phyloP scores from a whole-genome alignment of 2,888 invertebrate species.

The Dioctria rufipes region DNA sequence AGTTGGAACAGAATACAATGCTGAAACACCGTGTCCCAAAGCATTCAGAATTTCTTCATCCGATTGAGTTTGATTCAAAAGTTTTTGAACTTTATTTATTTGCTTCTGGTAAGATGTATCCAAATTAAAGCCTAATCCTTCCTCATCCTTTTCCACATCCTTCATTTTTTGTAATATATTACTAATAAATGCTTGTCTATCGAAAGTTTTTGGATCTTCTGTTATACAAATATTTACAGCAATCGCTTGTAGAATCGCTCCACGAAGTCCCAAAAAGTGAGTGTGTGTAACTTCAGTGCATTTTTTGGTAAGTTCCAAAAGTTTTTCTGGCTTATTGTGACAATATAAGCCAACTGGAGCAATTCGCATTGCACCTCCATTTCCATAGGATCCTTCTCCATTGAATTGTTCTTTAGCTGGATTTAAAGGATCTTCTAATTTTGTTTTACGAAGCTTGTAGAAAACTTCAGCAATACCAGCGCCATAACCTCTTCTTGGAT shows the following conservation, averaged over 20 bases:
- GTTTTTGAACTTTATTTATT: constrained; percentile 72
- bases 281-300: constrained; percentile 78
- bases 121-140: constrained; percentile 66
- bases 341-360: constrained; percentile 78
- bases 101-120: constrained; percentile 74
- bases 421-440: constrained; percentile 75
- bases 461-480: constrained; percentile 75
- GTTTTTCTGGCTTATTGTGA: constrained; percentile 67
- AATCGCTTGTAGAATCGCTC: constrained; percentile 75
- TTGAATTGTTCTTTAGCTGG: constrained; percentile 79
- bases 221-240: constrained; percentile 75
- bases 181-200: constrained; percentile 72
- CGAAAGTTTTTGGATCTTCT: constrained; percentile 71
- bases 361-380: constrained; percentile 84
- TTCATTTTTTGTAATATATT: constrained; percentile 74
- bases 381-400: constrained; percentile 82
- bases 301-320: constrained; percentile 73
- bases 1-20: constrained; percentile 81
- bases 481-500: constrained; percentile 80
- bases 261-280: constrained; percentile 73
- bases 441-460: constrained; percentile 72
- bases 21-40: constrained; percentile 77
- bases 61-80: constrained; percentile 71
- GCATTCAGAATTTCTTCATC: constrained; percentile 73
- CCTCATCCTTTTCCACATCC: constrained; percentile 69